Evolutionary conservation across 1,140 invertebrate genomes (phyloP).

Genomic region (Archivesica marissinica): DNA sequence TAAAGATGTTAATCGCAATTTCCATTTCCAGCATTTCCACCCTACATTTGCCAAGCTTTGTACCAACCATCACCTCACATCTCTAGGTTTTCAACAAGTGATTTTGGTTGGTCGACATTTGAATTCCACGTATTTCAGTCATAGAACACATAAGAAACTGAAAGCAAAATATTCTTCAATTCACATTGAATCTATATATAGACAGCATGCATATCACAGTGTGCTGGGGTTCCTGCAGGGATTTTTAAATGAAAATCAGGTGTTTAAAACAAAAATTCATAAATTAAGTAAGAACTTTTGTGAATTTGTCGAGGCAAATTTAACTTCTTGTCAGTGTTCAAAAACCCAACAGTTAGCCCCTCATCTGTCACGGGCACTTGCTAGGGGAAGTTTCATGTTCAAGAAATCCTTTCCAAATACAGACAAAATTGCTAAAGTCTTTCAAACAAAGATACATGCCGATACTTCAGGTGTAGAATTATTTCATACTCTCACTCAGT

Average conservation of each 20-base stretch:
- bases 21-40: constrained; percentile 11
- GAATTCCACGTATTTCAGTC: constrained; percentile 7
- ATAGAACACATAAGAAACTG: constrained; percentile 17
- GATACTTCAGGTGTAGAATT: background rate
- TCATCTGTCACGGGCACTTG: constrained; percentile 12
- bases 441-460: background rate
- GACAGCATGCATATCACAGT: constrained; percentile 38
- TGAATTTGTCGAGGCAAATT: background rate
- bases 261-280: constrained; percentile 45
- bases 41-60: constrained; percentile 33
- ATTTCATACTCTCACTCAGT: constrained; percentile 13
- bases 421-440: background rate
- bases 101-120: constrained; percentile 32
- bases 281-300: constrained; percentile 35
- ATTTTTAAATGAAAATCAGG: constrained; percentile 18
- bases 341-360: constrained; percentile 20
- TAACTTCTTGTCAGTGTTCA: constrained; percentile 32
- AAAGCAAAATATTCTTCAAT: constrained; percentile 19
- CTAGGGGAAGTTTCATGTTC: constrained; percentile 26
- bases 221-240: constrained; percentile 35
- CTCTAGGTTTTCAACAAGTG: constrained; percentile 29
- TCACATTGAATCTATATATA: constrained; percentile 14
- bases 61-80: constrained; percentile 24
- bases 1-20: background rate
- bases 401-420: constrained; percentile 24